Conservation (phyloP, 2,113 vertebrate species). For the Proteles cristata region DNA sequence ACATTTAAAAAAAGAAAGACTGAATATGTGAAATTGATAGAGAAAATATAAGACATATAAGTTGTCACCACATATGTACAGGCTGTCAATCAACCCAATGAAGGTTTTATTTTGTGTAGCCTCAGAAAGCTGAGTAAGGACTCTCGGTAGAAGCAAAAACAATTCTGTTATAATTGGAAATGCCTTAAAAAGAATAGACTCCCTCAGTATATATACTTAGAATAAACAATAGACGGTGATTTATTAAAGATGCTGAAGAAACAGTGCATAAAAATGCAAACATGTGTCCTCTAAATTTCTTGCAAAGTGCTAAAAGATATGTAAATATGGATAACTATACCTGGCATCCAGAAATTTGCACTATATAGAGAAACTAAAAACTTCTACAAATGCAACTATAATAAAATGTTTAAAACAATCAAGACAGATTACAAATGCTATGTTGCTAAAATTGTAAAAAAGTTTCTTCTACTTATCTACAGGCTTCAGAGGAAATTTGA, state of each 20-base stretch:
- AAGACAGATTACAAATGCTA: not conserved
- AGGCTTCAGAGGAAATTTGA: not conserved
- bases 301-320: not conserved
- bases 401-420: not conserved
- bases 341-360: not conserved
- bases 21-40: not conserved
- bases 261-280: not conserved
- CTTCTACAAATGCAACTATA: not conserved
- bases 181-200: not conserved
- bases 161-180: not conserved
- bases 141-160: not conserved
- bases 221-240: not conserved
- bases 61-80: not conserved
- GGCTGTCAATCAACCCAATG: not conserved
- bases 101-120: not conserved
- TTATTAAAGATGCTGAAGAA: not conserved
- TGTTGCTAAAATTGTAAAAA: not conserved
- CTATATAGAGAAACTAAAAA: not conserved
- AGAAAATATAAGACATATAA: not conserved
- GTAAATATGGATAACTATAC: not conserved
- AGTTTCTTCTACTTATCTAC: not conserved
- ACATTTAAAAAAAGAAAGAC: not conserved
- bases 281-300: not conserved
- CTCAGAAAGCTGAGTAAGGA: conserved; percentile 4
- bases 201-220: not conserved